Evolutionary conservation across 2,113 vertebrate species (phyloP).

Genomic region (Gymnarchus niloticus): DNA sequence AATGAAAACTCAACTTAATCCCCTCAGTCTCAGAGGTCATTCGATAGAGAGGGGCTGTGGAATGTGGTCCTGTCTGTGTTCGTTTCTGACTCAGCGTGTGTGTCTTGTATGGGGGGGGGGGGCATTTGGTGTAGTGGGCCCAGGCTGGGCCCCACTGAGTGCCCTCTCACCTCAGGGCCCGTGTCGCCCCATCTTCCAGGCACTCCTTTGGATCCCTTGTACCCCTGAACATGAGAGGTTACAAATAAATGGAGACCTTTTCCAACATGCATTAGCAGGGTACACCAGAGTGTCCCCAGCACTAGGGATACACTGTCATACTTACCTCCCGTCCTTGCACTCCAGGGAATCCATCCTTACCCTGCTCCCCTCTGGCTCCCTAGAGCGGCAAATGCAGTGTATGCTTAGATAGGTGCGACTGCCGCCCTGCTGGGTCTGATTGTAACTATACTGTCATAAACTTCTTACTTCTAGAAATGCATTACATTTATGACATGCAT

Average conservation of each 20-base stretch:
- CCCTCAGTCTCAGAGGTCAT: background rate
- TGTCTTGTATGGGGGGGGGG: too few species aligned
- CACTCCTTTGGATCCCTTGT: slow-evolving; percentile 68
- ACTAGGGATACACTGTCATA: background rate
- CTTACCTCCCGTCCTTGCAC: slow-evolving; percentile 64
- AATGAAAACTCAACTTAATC: too few species aligned
- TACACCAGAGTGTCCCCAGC: background rate
- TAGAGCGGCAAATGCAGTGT: slow-evolving; percentile 31
- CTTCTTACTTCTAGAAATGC: background rate
- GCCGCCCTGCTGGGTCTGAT: background rate
- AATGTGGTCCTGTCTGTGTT: too few species aligned
- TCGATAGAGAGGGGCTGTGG: too few species aligned
- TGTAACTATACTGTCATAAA: background rate
- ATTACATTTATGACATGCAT: too few species aligned
- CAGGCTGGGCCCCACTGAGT: too few species aligned
- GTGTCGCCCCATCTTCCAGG: slow-evolving; percentile 60
- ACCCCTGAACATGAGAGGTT: slow-evolving; percentile 52
- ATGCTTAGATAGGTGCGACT: background rate
- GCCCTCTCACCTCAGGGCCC: slow-evolving; percentile 56
- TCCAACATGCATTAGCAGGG: background rate
- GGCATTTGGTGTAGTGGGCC: too few species aligned
- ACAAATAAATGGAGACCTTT: background rate
- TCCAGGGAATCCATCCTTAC: slow-evolving; percentile 57
- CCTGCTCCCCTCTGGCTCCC: slow-evolving; percentile 63
- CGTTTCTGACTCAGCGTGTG: too few species aligned